Percentiles rank a stretch among this genome's conserved stretches.
Conservation (phyloP, 2,113 vertebrate genomes). For the Sylvia atricapilla region DNA sequence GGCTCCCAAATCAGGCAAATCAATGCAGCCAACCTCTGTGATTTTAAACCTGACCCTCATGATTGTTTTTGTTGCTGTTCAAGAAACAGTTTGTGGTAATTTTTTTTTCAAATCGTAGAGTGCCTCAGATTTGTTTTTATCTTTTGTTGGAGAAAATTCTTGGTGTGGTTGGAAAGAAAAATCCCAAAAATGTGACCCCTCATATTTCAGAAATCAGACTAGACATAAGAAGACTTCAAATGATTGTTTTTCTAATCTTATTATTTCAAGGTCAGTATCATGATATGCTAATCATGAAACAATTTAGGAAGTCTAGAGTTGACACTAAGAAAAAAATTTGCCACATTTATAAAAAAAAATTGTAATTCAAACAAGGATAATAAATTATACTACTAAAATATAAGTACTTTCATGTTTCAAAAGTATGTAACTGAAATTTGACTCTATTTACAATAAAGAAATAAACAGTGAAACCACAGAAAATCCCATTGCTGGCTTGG, state of each 20-base stretch:
- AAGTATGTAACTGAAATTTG: neutral
- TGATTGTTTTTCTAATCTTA: slow-evolving; percentile 30
- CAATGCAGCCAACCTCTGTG: neutral
- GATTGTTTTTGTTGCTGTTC: neutral
- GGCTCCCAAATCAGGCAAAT: neutral
- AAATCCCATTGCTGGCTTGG: neutral
- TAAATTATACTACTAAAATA: neutral
- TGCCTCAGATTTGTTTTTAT: neutral
- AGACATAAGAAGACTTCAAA: neutral
- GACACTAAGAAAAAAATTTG: neutral
- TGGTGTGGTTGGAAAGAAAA: slow-evolving; percentile 17
- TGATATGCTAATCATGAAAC: neutral
- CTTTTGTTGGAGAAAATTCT: neutral
- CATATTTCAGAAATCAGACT: slow-evolving; percentile 5
- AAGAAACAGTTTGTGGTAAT: neutral
- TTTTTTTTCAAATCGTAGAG: neutral
- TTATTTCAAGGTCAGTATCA: slow-evolving; percentile 19
- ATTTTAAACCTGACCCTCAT: neutral
- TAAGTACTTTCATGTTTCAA: neutral
- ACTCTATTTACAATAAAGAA: neutral
- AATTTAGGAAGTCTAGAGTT: neutral
- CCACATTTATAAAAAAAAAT: neutral
- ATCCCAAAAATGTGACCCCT: slow-evolving; percentile 47
- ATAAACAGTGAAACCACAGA: slow-evolving; percentile 1
- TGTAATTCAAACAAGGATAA: neutral